Evolutionary conservation across 2,113 vertebrate genomes (phyloP).

Genomic region (Megaceryle torquata): DNA sequence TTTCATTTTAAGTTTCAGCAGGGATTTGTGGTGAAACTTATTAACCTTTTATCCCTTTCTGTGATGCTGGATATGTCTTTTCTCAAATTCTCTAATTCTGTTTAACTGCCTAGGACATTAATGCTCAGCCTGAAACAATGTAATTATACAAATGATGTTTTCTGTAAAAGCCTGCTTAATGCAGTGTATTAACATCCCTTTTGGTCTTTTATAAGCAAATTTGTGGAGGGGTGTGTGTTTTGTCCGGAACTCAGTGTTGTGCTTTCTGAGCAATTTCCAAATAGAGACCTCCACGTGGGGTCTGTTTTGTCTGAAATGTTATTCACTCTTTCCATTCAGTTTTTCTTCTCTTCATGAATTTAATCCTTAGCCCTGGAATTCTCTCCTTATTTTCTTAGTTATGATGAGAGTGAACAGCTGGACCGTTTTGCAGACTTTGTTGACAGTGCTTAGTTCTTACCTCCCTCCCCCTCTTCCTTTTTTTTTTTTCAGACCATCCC

Average conservation of each 20-base stretch:
- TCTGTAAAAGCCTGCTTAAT: constrained; percentile 1
- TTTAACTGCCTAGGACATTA: not conserved
- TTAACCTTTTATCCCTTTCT: constrained; percentile 10
- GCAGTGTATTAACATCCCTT: not conserved
- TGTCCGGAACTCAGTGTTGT: not conserved
- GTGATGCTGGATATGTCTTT: not conserved
- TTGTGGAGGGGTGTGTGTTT: not conserved
- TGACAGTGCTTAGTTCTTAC: constrained; percentile 58
- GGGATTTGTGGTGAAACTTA: constrained; percentile 43
- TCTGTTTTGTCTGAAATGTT: constrained; percentile 40
- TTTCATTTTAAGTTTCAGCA: constrained; percentile 38
- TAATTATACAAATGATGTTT: not conserved
- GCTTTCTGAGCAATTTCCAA: not conserved
- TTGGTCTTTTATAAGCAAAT: not conserved
- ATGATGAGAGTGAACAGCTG: constrained; percentile 72
- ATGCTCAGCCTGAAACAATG: not conserved
- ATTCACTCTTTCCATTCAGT: constrained; percentile 38
- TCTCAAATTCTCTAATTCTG: constrained; percentile 25
- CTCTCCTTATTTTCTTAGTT: constrained; percentile 55
- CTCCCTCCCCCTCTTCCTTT: not conserved
- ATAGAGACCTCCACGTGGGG: not conserved
- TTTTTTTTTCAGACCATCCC: constrained; percentile 61
- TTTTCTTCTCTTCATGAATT: constrained; percentile 48
- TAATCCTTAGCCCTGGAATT: constrained; percentile 52
- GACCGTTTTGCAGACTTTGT: constrained; percentile 55